Evolutionary conservation across 2,888 invertebrate species (phyloP).

Genomic region (Metallyticus violacea): DNA sequence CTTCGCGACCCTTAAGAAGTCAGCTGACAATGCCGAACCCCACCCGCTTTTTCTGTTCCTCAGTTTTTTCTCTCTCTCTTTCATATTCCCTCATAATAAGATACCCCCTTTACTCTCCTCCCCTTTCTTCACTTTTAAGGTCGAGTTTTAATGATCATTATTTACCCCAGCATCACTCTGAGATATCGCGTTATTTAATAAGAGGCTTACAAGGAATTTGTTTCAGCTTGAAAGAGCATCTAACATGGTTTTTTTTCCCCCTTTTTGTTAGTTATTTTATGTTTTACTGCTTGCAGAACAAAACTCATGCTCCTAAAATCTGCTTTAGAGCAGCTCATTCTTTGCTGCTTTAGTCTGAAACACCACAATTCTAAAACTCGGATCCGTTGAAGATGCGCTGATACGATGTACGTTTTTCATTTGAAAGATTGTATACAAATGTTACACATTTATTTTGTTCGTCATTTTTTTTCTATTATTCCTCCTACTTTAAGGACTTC

Average conservation of each 20-base stretch:
- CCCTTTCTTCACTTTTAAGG: neutral
- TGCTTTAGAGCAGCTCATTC: neutral
- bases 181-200: neutral
- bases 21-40: neutral
- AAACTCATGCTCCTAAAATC: neutral
- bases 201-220: neutral
- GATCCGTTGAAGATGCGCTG: neutral
- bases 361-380: neutral
- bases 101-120: neutral
- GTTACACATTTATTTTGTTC: too few relatives aligned
- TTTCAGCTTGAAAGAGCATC: neutral
- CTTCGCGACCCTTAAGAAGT: neutral
- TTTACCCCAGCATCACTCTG: neutral
- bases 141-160: conserved; percentile 8
- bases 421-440: too few relatives aligned
- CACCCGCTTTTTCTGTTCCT: neutral
- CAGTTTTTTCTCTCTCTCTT: neutral
- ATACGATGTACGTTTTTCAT: too few relatives aligned
- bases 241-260: neutral
- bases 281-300: neutral
- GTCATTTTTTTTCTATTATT: too few relatives aligned
- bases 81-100: conserved; percentile 11
- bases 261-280: neutral
- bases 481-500: too few relatives aligned
- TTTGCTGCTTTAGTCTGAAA: neutral